Percentiles rank a stretch among this genome's conserved stretches.
Conservation (phyloP, 2,888 invertebrate genomes). For the Ectobius pallidus region DNA sequence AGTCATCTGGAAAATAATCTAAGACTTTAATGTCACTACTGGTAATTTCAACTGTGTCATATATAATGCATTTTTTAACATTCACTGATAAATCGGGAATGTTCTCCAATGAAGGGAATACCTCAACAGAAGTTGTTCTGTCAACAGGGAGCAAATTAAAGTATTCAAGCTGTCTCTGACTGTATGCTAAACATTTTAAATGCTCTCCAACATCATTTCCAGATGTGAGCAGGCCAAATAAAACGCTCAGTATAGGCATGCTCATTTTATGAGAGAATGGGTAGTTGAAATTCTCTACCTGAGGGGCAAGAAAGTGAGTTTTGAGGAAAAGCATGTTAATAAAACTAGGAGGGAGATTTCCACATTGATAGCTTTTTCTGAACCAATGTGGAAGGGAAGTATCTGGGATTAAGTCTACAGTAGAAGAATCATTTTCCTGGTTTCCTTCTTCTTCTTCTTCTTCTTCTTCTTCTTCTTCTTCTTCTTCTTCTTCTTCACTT, state of each 20-base stretch:
- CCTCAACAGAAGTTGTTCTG: background rate
- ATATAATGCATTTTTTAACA: slow-evolving; percentile 55
- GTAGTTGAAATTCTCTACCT: slow-evolving; percentile 71
- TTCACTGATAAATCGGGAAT: slow-evolving; percentile 50
- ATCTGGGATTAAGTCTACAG: too few species aligned
- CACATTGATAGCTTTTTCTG: slow-evolving; percentile 64
- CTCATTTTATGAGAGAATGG: slow-evolving; percentile 65
- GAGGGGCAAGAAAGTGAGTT: slow-evolving; percentile 69
- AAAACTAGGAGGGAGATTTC: slow-evolving; percentile 67
- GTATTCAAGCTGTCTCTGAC: slow-evolving; percentile 46
- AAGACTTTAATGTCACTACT: slow-evolving; percentile 53
- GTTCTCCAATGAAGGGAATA: slow-evolving; percentile 52
- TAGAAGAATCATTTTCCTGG: background rate
- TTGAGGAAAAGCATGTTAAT: slow-evolving; percentile 71
- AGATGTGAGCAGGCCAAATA: slow-evolving; percentile 57
- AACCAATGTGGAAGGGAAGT: slow-evolving; percentile 65
- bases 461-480: too few species aligned
- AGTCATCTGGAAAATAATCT: slow-evolving; percentile 60
- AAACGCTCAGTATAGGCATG: slow-evolving; percentile 66
- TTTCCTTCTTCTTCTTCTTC: background rate
- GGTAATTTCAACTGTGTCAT: slow-evolving; percentile 59
- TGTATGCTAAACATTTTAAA: too few species aligned
- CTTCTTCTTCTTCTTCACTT: background rate
- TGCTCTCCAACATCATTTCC: slow-evolving; percentile 46
- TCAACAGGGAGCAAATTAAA: slow-evolving; percentile 41